Evolutionary conservation across 1,140 invertebrate species (phyloP).

Genomic region (Saxidomus purpurata): DNA sequence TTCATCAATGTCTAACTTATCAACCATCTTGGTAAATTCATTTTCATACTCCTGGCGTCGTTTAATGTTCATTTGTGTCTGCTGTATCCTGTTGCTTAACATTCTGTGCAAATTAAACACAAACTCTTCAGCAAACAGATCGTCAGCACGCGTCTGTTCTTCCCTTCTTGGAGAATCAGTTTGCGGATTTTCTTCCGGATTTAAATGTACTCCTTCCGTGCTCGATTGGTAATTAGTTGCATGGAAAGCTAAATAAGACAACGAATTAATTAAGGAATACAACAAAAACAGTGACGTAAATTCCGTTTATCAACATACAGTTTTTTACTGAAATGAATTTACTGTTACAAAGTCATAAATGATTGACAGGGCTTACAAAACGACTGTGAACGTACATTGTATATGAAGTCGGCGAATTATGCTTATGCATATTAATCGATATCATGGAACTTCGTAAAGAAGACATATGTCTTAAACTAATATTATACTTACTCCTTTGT

Average conservation of each 20-base stretch:
- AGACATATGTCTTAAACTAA: too few species aligned
- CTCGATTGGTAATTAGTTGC: not conserved
- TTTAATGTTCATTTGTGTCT: not conserved
- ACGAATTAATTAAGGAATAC: too few species aligned
- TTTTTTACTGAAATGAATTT: too few species aligned
- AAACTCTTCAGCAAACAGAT: not conserved
- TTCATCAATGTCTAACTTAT: constrained; percentile 69
- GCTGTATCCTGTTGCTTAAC: not conserved
- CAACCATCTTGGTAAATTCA: not conserved
- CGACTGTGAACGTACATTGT: too few species aligned
- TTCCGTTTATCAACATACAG: too few species aligned
- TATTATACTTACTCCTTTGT: not conserved
- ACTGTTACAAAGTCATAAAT: too few species aligned
- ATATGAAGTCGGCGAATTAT: too few species aligned
- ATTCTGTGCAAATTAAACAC: not conserved
- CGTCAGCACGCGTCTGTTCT: not conserved
- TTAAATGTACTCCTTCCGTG: not conserved
- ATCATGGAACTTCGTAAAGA: too few species aligned
- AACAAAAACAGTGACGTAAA: too few species aligned
- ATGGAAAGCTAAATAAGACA: not conserved
- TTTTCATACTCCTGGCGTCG: not conserved
- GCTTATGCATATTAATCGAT: too few species aligned
- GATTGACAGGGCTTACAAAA: too few species aligned
- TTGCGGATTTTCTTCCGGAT: not conserved
- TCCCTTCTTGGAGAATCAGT: not conserved